phyloP scores from a whole-genome alignment of 2,888 invertebrate genomes.

The Nymphalis urticae region DNA sequence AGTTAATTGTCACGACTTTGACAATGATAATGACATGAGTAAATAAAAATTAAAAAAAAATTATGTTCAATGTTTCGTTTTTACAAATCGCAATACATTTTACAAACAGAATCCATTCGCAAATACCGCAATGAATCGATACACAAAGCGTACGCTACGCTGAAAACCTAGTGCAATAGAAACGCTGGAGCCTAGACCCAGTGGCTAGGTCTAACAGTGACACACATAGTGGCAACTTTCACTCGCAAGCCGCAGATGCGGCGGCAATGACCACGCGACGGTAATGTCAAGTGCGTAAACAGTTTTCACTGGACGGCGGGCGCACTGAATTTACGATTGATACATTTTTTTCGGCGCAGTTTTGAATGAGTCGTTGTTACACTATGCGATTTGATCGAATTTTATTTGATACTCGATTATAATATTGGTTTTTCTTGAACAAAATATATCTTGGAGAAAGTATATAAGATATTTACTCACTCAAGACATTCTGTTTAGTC shows the following conservation, averaged over 20 bases:
- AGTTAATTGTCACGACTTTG: too few relatives aligned
- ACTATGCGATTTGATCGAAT: too few relatives aligned
- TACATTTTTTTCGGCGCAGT: background rate
- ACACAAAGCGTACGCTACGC: conserved; percentile 1
- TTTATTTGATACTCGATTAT: too few relatives aligned
- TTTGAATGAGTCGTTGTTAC: background rate
- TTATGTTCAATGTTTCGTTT: too few relatives aligned
- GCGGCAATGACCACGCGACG: conserved; percentile 67
- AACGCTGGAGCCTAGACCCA: conserved; percentile 32
- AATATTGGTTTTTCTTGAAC: too few relatives aligned
- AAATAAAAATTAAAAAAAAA: too few relatives aligned
- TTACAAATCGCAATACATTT: background rate
- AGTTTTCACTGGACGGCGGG: conserved; percentile 39
- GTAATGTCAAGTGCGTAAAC: conserved; percentile 63
- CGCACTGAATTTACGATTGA: conserved; percentile 2
- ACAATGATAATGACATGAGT: too few relatives aligned
- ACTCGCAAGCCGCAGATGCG: conserved; percentile 37
- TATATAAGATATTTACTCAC: too few relatives aligned
- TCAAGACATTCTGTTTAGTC: too few relatives aligned
- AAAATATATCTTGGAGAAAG: too few relatives aligned
- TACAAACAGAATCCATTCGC: background rate
- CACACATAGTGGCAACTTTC: conserved; percentile 34
- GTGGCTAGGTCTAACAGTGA: conserved; percentile 34
- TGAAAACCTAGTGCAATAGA: conserved; percentile 25
- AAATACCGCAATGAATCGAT: background rate